A percentile compares a stretch with the other conserved stretches of the same genome.
Conservation (phyloP, 2,113 vertebrate species). For the Chaetorhynchus papuensis region DNA sequence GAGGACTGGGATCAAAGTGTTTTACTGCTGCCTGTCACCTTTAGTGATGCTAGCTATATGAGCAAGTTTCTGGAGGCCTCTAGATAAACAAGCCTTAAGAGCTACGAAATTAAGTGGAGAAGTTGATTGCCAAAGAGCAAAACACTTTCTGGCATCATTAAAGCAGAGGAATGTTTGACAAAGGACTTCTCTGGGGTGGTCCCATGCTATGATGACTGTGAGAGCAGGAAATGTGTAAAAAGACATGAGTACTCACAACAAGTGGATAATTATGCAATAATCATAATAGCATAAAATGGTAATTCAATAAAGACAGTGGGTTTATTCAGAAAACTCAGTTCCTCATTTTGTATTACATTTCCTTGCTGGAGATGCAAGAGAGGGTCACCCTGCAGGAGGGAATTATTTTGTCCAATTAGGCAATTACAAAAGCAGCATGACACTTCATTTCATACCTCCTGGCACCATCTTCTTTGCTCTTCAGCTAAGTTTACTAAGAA, state of each 20-base stretch:
- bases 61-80: not conserved
- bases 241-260: not conserved
- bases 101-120: not conserved
- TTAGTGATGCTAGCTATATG: not conserved
- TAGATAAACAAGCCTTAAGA: not conserved
- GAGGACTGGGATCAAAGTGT: not conserved
- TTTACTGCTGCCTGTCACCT: not conserved
- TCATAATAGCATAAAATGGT: not conserved
- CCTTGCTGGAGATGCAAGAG: not conserved
- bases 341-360: not conserved
- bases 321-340: slow-evolving; percentile 1
- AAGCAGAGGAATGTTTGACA: not conserved
- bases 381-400: not conserved
- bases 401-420: slow-evolving; percentile 34
- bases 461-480: not conserved
- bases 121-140: not conserved
- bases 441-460: not conserved
- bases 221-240: not conserved
- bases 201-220: not conserved
- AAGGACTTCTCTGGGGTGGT: not conserved
- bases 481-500: not conserved
- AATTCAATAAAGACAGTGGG: not conserved
- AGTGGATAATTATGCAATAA: slow-evolving; percentile 19
- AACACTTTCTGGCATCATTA: slow-evolving; percentile 6
- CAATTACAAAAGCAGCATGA: slow-evolving; percentile 21